Conservation (phyloP, 1,140 invertebrate genomes). For the Drosophila kanapiae region DNA sequence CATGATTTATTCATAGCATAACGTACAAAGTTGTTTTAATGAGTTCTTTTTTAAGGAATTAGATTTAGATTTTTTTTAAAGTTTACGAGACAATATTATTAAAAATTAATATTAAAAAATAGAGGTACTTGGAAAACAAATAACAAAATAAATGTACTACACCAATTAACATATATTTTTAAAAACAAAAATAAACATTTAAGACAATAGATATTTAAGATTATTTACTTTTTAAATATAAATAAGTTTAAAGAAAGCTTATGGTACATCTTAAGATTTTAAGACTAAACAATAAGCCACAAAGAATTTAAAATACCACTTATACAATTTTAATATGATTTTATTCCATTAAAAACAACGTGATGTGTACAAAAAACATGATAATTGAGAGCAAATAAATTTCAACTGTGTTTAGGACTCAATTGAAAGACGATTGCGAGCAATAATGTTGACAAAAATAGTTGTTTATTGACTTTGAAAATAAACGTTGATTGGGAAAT, state of each 20-base stretch:
- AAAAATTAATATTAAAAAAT: too few relatives aligned
- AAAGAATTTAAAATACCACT: neutral
- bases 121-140: too few relatives aligned
- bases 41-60: too few relatives aligned
- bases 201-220: too few relatives aligned
- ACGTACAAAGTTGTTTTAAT: too few relatives aligned
- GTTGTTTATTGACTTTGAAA: slow-evolving; percentile 18
- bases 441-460: slow-evolving; percentile 19
- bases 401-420: neutral
- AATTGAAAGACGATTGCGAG: neutral
- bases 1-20: neutral
- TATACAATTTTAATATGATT: neutral
- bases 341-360: neutral
- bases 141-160: too few relatives aligned
- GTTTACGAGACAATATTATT: too few relatives aligned
- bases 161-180: too few relatives aligned
- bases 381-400: slow-evolving; percentile 9
- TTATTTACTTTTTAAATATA: too few relatives aligned
- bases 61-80: too few relatives aligned
- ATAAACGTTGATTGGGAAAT: slow-evolving; percentile 12
- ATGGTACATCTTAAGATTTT: neutral
- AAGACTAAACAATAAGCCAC: neutral
- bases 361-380: slow-evolving; percentile 3
- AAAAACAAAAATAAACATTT: too few relatives aligned
- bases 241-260: too few relatives aligned